Conservation (phyloP, 2,113 vertebrate genomes). For the Rafetus swinhoei region DNA sequence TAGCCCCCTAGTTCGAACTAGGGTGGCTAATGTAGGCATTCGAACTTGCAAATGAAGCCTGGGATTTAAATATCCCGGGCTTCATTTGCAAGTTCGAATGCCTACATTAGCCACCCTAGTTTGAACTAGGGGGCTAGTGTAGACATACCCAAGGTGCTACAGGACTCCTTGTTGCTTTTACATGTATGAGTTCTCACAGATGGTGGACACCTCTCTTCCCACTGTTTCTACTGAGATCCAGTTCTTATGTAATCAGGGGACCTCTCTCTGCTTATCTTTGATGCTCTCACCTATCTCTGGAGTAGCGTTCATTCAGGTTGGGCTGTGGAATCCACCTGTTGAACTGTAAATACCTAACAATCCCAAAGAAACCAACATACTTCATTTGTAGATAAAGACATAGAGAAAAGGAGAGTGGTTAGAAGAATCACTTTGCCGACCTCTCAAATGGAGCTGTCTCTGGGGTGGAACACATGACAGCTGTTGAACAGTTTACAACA, state of each 20-base stretch:
- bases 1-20: too few relatives aligned
- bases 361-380: slow-evolving; percentile 27
- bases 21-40: too few relatives aligned
- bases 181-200: slow-evolving; percentile 22
- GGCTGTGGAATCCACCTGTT: slow-evolving; percentile 67
- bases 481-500: not conserved
- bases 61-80: too few relatives aligned
- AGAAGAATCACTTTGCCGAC: not conserved
- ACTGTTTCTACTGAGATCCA: slow-evolving; percentile 49
- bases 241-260: slow-evolving; percentile 64
- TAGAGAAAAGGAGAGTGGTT: not conserved
- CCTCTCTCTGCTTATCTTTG: slow-evolving; percentile 64
- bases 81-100: too few relatives aligned
- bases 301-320: slow-evolving; percentile 22
- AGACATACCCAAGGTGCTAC: too few relatives aligned
- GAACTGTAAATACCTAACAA: slow-evolving; percentile 72
- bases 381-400: slow-evolving; percentile 31
- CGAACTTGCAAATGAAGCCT: too few relatives aligned
- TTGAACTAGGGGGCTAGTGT: too few relatives aligned
- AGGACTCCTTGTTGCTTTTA: not conserved
- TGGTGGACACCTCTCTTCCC: slow-evolving; percentile 37
- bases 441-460: not conserved
- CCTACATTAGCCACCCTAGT: too few relatives aligned
- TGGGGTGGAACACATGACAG: not conserved
- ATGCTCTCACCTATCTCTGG: not conserved